phyloP scores from a whole-genome alignment of 2,113 vertebrate genomes.

The Nothoprocta pentlandii region DNA sequence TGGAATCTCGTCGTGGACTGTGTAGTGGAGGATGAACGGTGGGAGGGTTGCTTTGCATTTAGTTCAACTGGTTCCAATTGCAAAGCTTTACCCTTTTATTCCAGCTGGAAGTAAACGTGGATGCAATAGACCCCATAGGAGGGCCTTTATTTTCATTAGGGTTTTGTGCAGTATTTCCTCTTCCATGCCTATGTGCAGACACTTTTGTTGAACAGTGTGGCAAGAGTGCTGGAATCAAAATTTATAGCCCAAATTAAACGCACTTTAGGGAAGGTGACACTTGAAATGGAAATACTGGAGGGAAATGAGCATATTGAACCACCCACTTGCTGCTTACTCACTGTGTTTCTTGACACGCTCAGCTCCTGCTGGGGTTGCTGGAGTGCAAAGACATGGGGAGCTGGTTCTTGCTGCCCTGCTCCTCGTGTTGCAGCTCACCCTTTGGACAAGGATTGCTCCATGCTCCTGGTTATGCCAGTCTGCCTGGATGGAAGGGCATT shows the following conservation, averaged over 20 bases:
- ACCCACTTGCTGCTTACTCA: slow-evolving; percentile 66
- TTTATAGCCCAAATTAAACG: slow-evolving; percentile 66
- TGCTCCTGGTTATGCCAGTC: not conserved
- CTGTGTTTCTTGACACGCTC: slow-evolving; percentile 52
- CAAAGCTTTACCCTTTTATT: not conserved
- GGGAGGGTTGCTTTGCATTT: not conserved
- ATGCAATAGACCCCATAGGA: not conserved
- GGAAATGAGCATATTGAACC: slow-evolving; percentile 71
- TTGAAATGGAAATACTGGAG: slow-evolving; percentile 66
- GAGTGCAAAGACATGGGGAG: not conserved
- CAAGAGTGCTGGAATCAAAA: slow-evolving; percentile 42
- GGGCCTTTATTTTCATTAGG: not conserved
- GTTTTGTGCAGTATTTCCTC: slow-evolving; percentile 22
- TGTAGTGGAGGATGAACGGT: not conserved
- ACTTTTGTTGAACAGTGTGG: slow-evolving; percentile 46
- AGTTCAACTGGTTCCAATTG: not conserved
- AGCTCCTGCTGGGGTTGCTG: slow-evolving; percentile 41
- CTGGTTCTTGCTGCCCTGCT: not conserved
- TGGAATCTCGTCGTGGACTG: not conserved
- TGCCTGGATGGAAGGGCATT: not conserved
- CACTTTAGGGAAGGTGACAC: slow-evolving; percentile 59
- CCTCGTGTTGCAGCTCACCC: not conserved
- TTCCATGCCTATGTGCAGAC: not conserved
- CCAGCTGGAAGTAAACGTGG: slow-evolving; percentile 9
- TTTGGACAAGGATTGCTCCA: not conserved